Conservation (phyloP, 2,113 vertebrate species). For the Lamprotornis superbus region DNA sequence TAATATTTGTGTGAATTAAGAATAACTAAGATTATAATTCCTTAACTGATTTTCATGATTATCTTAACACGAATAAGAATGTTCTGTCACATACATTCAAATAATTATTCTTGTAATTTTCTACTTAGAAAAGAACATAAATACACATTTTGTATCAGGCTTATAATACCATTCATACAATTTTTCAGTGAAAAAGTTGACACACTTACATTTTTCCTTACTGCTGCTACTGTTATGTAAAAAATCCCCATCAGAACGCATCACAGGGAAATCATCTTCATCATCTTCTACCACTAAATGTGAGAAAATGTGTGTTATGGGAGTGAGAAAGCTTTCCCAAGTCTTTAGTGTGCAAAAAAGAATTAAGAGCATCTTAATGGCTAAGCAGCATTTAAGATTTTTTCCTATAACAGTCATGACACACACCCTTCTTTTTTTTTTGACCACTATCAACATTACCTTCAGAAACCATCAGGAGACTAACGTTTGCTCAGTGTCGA, state of each 20-base stretch:
- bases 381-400: neutral
- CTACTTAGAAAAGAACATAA: neutral
- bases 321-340: neutral
- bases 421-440: neutral
- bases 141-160: neutral
- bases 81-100: neutral
- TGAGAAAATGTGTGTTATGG: constrained; percentile 23
- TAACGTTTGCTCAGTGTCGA: neutral
- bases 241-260: constrained; percentile 83
- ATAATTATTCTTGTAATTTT: neutral
- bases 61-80: neutral
- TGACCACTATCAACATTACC: neutral
- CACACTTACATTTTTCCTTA: constrained; percentile 88
- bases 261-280: constrained; percentile 88
- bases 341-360: neutral
- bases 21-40: neutral
- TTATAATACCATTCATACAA: neutral
- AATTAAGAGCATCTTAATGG: neutral
- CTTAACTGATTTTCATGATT: neutral
- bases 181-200: neutral
- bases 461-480: neutral
- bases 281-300: constrained; percentile 89
- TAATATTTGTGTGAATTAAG: neutral
- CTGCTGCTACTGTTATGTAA: constrained; percentile 86
- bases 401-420: neutral